Evolutionary conservation across 2,797 vertebrate species (phyloP).

Genomic region (Meriones psammophilus): DNA sequence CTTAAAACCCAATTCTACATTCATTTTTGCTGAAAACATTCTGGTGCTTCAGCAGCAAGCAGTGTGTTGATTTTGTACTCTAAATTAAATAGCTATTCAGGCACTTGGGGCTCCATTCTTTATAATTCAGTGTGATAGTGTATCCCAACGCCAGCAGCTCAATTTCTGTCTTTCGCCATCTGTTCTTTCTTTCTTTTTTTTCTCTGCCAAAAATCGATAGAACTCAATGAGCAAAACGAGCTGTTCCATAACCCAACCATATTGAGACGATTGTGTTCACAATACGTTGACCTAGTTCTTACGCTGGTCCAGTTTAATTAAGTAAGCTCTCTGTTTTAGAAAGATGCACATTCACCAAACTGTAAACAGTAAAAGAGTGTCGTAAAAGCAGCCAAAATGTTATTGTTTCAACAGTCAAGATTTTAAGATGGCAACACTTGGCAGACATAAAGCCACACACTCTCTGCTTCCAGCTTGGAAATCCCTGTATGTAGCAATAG

Average conservation of each 20-base stretch:
- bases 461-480: slow-evolving; percentile 75
- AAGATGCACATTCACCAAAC: slow-evolving; percentile 83
- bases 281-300: slow-evolving; percentile 85
- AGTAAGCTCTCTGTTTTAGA: slow-evolving; percentile 84
- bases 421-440: slow-evolving; percentile 83
- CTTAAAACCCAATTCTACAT: slow-evolving; percentile 47
- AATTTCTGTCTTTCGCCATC: slow-evolving; percentile 89
- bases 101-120: slow-evolving; percentile 80
- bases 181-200: slow-evolving; percentile 84
- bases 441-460: slow-evolving; percentile 75
- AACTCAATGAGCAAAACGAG: slow-evolving; percentile 84
- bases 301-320: slow-evolving; percentile 84
- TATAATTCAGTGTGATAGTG: slow-evolving; percentile 87
- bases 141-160: slow-evolving; percentile 86
- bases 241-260: slow-evolving; percentile 84
- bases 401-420: slow-evolving; percentile 83
- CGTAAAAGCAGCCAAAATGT: slow-evolving; percentile 83
- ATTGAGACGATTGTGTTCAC: slow-evolving; percentile 84
- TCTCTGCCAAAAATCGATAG: slow-evolving; percentile 87
- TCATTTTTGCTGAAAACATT: slow-evolving; percentile 62
- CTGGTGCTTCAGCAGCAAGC: slow-evolving; percentile 67
- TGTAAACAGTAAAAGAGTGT: slow-evolving; percentile 83
- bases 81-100: slow-evolving; percentile 76
- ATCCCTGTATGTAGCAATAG: slow-evolving; percentile 53
- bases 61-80: slow-evolving; percentile 67